Percentiles rank a stretch among this genome's conserved stretches.
phyloP scores from a whole-genome alignment of 2,888 invertebrate genomes.

The Trissolcus japonicus region DNA sequence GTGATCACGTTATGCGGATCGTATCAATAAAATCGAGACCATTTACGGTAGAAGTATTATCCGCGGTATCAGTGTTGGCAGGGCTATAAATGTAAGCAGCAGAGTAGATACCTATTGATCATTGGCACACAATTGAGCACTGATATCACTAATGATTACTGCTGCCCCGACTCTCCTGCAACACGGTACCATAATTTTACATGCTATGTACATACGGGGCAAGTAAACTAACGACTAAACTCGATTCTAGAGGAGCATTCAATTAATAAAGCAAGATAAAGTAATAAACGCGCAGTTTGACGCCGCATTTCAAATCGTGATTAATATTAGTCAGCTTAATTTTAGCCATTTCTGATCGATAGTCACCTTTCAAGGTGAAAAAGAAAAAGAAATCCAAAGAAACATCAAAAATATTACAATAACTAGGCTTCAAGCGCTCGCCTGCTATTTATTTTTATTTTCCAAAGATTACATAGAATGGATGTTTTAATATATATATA shows the following conservation, averaged over 20 bases:
- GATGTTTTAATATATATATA: no score
- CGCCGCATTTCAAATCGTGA: no score
- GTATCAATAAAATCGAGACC: constrained; percentile 42
- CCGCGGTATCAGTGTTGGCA: constrained; percentile 22
- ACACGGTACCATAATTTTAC: constrained; percentile 35
- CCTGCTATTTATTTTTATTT: no score
- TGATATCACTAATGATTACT: constrained; percentile 45
- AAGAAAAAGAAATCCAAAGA: no score
- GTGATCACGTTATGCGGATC: constrained; percentile 13
- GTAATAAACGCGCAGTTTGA: constrained; percentile 9
- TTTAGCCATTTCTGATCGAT: no score
- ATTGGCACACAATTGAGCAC: constrained; percentile 34
- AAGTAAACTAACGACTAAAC: constrained; percentile 24
- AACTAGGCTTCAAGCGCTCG: no score
- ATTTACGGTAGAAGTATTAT: constrained; percentile 37
- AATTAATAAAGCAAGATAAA: constrained; percentile 42
- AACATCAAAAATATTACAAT: no score
- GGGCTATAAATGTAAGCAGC: constrained; percentile 29
- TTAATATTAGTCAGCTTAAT: no score
- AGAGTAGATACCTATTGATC: constrained; percentile 42
- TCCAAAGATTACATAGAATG: no score
- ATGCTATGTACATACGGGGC: constrained; percentile 19
- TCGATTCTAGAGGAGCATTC: constrained; percentile 11
- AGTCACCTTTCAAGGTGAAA: no score
- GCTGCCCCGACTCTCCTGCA: constrained; percentile 19